Evolutionary conservation across 1,140 invertebrate species (phyloP), one percentile per base, ranked within the genome.

Genomic region (Trachymyrmex cornetzi): DNA sequence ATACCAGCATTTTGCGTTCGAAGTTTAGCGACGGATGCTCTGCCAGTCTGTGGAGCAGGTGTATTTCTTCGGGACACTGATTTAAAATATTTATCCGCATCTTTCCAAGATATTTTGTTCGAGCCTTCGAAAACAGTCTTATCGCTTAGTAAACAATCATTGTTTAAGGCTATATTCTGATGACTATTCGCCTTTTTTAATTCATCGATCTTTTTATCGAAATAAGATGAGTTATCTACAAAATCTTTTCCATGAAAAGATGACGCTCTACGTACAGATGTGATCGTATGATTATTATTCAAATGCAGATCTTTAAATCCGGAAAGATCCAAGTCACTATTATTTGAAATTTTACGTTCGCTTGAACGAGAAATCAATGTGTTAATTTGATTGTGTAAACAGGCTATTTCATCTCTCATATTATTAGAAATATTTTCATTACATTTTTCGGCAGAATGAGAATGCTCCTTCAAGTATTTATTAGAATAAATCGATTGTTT

Each of bases 1-100:
- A 97, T 97, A 7, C 97, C 97, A 12, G 96, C 96, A 91, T 97
- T 97, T 93, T 97, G 96, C 50, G 95, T 95, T 55, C 97, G 94
- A 7, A 97, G 90, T 91, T 96, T 96, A 0, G 96, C 96, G 6
- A 97, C 95, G 0, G 97, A 97, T 1, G 96, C 96, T 66, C 97
- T 94, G 2, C 96, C 96, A 16, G 95, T 96, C 53, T 95, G 94
- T 22, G 92, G 89, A 57, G 93, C 86, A 16, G 94, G 88, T 1
- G 92, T 92, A 3, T 77, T 74, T 3, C 48, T 88, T 64, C 87
- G 88, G 81, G 9, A 89, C 0, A 85, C 86, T 6, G 91, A 90
- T 66, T 93, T 82, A 55, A 95, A 94, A 89, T 95, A 95, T 66
- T 93, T 84, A 34, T 92, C 90, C 14, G 94, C 96, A 87, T 94